Conservation (phyloP, 2,113 vertebrate genomes). For the Oryzias curvinotus region DNA sequence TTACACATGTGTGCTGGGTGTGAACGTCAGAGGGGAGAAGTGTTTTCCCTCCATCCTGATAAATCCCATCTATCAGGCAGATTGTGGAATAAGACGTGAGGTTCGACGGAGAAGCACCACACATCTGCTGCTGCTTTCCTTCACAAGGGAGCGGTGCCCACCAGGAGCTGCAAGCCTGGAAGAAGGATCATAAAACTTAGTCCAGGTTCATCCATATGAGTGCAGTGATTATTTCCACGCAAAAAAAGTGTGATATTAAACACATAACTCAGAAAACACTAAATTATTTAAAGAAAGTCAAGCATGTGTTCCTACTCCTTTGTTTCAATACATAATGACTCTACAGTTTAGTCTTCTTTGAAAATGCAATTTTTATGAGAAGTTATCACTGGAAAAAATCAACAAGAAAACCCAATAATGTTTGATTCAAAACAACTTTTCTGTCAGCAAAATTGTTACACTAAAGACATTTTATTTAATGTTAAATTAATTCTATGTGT, state of each 20-base stretch:
- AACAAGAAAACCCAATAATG: no score
- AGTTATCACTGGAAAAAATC: no score
- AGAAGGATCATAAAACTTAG: slow-evolving; percentile 61
- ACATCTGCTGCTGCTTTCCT: slow-evolving; percentile 70
- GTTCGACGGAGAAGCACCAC: slow-evolving; percentile 53
- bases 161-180: slow-evolving; percentile 49
- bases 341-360: no score
- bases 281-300: background rate
- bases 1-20: slow-evolving; percentile 45
- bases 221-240: slow-evolving; percentile 68
- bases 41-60: slow-evolving; percentile 53
- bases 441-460: no score
- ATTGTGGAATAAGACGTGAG: slow-evolving; percentile 66
- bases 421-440: no score
- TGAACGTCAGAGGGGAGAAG: slow-evolving; percentile 63
- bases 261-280: background rate
- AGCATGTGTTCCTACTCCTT: background rate
- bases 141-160: slow-evolving; percentile 55
- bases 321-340: no score
- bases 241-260: slow-evolving; percentile 5
- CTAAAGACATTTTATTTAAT: no score
- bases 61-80: slow-evolving; percentile 70
- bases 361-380: no score
- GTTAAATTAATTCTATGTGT: no score
- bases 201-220: slow-evolving; percentile 47